Evolutionary conservation across 2,113 vertebrate genomes (phyloP).

Genomic region (Cyrtonyx montezumae): DNA sequence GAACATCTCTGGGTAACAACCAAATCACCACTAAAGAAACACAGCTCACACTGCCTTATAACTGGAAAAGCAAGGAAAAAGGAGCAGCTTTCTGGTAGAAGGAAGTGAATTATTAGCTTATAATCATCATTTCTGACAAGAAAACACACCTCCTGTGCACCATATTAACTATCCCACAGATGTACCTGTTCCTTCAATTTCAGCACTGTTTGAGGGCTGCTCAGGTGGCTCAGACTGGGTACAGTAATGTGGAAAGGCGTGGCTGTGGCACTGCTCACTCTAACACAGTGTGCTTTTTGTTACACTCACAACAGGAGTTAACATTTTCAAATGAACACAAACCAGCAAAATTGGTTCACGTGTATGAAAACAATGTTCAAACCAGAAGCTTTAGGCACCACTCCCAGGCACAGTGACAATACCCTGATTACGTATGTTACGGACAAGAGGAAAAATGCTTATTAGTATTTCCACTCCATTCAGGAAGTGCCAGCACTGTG

Average conservation of each 20-base stretch:
- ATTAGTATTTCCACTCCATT: background rate
- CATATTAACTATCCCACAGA: background rate
- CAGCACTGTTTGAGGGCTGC: background rate
- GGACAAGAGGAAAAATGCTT: background rate
- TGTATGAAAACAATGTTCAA: background rate
- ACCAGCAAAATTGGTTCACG: background rate
- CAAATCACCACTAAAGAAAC: background rate
- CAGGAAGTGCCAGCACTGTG: background rate
- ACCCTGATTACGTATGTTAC: fast-evolving
- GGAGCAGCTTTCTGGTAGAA: background rate
- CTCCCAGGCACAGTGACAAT: background rate
- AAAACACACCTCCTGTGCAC: background rate
- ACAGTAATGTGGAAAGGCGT: background rate
- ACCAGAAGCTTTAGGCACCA: background rate
- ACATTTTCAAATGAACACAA: background rate
- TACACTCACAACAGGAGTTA: background rate
- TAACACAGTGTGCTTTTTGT: fast-evolving
- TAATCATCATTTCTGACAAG: background rate
- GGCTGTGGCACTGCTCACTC: background rate
- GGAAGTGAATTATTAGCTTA: background rate
- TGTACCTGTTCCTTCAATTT: background rate
- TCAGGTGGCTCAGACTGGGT: background rate
- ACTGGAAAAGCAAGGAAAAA: background rate
- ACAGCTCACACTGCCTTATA: background rate
- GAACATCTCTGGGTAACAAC: background rate